Evolutionary conservation across 2,888 invertebrate genomes (phyloP).

Genomic region (Nymphalis urticae): DNA sequence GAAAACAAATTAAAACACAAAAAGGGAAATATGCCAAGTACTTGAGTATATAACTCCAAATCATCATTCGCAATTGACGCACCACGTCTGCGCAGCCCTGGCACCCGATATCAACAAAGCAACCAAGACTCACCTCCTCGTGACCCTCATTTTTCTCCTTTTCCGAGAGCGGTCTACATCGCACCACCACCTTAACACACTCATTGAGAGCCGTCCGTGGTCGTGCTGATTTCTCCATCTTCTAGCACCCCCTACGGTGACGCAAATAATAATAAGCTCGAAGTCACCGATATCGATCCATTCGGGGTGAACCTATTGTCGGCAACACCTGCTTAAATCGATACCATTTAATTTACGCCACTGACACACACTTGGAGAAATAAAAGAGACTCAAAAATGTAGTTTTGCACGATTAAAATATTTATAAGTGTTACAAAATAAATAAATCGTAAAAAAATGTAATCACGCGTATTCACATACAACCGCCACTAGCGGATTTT

Average conservation of each 20-base stretch:
- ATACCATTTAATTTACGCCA: constrained; percentile 39
- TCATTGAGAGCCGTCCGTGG: constrained; percentile 85
- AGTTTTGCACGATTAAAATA: constrained; percentile 60
- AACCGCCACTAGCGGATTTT: constrained; percentile 60
- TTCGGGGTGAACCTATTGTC: constrained; percentile 64
- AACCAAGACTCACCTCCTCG: constrained; percentile 76
- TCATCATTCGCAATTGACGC: constrained; percentile 48
- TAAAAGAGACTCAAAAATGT: constrained; percentile 49
- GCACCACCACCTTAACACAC: constrained; percentile 97
- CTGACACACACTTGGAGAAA: constrained; percentile 42
- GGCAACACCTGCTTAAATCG: constrained; percentile 68
- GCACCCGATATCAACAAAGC: constrained; percentile 48
- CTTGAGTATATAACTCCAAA: neutral
- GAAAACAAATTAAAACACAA: neutral
- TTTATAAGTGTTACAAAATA: constrained; percentile 65
- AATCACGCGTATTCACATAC: constrained; percentile 51
- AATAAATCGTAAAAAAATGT: constrained; percentile 71
- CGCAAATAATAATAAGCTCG: constrained; percentile 59
- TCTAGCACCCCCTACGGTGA: constrained; percentile 55
- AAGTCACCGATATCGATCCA: constrained; percentile 79
- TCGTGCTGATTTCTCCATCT: constrained; percentile 77
- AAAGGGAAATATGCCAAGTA: neutral
- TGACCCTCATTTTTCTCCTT: constrained; percentile 90
- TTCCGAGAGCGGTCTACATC: constrained; percentile 96
- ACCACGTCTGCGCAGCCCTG: constrained; percentile 58